A percentile compares a stretch with the other conserved stretches of the same genome.
Evolutionary conservation across 2,888 invertebrate species (phyloP).

Genomic region (Thumatha senex): DNA sequence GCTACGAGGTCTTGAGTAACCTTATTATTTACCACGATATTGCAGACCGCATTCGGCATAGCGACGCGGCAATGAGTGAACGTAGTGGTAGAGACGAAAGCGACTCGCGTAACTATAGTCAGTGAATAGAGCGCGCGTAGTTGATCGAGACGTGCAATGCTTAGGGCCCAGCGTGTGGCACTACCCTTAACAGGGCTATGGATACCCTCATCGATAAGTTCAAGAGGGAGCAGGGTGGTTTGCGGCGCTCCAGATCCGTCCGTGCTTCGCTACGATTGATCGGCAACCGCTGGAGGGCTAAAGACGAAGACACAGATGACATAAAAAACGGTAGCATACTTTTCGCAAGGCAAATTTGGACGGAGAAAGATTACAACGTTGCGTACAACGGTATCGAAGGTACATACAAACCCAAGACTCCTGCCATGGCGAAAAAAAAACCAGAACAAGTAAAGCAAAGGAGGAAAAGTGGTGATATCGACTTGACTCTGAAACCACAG

Average conservation of each 20-base stretch:
- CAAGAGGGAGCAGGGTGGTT: slow-evolving; percentile 76
- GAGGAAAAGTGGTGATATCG: slow-evolving; percentile 73
- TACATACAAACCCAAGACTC: slow-evolving; percentile 74
- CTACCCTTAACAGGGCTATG: slow-evolving; percentile 76
- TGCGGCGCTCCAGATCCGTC: slow-evolving; percentile 87
- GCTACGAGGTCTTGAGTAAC: slow-evolving; percentile 57
- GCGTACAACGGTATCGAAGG: slow-evolving; percentile 76
- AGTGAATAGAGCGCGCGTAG: slow-evolving; percentile 79
- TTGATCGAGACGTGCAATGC: slow-evolving; percentile 78
- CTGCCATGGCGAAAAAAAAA: slow-evolving; percentile 73
- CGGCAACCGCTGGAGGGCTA: slow-evolving; percentile 84
- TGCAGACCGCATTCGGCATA: slow-evolving; percentile 69
- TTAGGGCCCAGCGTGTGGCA: slow-evolving; percentile 66
- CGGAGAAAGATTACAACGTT: slow-evolving; percentile 70
- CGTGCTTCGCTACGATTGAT: slow-evolving; percentile 87
- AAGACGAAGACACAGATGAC: slow-evolving; percentile 67
- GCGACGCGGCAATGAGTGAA: slow-evolving; percentile 75
- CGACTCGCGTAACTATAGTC: slow-evolving; percentile 77
- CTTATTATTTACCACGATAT: slow-evolving; percentile 64
- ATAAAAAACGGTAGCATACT: slow-evolving; percentile 64
- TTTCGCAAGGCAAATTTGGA: slow-evolving; percentile 68
- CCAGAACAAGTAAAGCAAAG: slow-evolving; percentile 59
- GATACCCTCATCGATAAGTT: slow-evolving; percentile 80
- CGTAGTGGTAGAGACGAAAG: slow-evolving; percentile 68
- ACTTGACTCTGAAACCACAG: slow-evolving; percentile 69